Evolutionary conservation across 2,888 invertebrate species (phyloP), one percentile per base, ranked within the genome.

Genomic region (Chrysolina haemoptera): DNA sequence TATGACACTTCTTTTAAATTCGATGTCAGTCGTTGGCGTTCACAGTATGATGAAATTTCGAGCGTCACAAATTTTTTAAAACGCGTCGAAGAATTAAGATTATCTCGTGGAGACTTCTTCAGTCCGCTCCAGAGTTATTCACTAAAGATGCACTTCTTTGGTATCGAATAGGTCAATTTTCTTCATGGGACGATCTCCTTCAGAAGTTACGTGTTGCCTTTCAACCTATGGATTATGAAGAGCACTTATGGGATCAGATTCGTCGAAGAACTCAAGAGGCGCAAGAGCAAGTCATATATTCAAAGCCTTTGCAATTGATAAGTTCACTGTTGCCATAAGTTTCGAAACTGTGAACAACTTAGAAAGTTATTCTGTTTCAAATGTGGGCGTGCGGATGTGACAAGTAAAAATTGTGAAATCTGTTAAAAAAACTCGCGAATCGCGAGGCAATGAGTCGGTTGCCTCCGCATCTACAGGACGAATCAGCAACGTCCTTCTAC

Each of bases 171-270:
- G 62, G 62, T 62, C 18, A 16, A 11, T 62, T 62, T 35, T 12
- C 10, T 3, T 62, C 62, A 0, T 72, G 72, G 72, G 72, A 72
- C 16, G 72, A 72, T 48, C 53, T 72, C 1, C 22, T 62, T n/a
- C 1, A 10, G 62, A 27, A 27, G 41, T 18, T n/a, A 22, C 62
- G 5, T 27, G 27, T 27, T 27, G 27, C 27, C 8, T 75, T 27
- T 5, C 27, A 22, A 41, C 70, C 75, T 5, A 18, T 22, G 22
- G 73, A 75, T 53, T 76, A 74, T 65, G 71, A 74, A 18, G 5
- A 18, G 5, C 18, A 11, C 5, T 46, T 76, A 0, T 70, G 66
- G 70, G 68, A 70, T 22, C 70, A 75, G 27, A 71, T 76, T 27
- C 46, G 68, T 0, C 20, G 50, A 43, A 62, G 76, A 1, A 75